Evolutionary conservation across 2,113 vertebrate species (phyloP), one percentile per base, ranked within the genome.

Genomic region (Oryzias melastigma): DNA sequence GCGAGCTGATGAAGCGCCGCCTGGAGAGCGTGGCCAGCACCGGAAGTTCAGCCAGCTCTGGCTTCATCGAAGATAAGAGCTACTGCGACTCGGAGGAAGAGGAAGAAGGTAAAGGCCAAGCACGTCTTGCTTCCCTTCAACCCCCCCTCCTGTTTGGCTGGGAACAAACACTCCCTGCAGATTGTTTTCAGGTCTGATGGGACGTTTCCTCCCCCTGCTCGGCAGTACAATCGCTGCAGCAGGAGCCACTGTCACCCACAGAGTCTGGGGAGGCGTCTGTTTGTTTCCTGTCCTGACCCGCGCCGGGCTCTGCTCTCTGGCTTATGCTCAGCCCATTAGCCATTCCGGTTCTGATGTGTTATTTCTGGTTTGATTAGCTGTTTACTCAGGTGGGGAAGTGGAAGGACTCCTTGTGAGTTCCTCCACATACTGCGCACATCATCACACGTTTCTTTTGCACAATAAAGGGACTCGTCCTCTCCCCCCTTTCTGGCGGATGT

Each of bases 1-100:
- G 92, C 0, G 94, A 97, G 49, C 87, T 96, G 40, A 94, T 95
- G 85, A 97, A 97, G 85, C 91, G 94, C 19, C 91, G 94, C 41
- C 88, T 98, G 6, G 95, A 97, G 91, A 98, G 95, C 0, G 94
- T 98, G 67, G 95, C 95, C 60, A 98, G 96, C 87, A 97, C 94
- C 0, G 94, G 94, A 74, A 98, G 95, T 78, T 97, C 95, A 1
- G 94, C 94, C 50, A 96, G 95, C 85, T 98, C 96, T 1, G 96
- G 96, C 54, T 98, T 98, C 67, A 92, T 96, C 75, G 96, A 98
- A 91, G 95, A 98, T 84, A 97, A 97, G 91, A 97, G 94, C 80
- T 97, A 96, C 87, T 95, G 94, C 0, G 95, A 98, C 79, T 95
- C 93, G 1, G 96, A 98, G 78, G 95, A 96, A 77, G 95, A 96